Evolutionary conservation across 2,888 invertebrate species (phyloP), one percentile per base, ranked within the genome.

Genomic region (Tricholauxania praeusta): DNA sequence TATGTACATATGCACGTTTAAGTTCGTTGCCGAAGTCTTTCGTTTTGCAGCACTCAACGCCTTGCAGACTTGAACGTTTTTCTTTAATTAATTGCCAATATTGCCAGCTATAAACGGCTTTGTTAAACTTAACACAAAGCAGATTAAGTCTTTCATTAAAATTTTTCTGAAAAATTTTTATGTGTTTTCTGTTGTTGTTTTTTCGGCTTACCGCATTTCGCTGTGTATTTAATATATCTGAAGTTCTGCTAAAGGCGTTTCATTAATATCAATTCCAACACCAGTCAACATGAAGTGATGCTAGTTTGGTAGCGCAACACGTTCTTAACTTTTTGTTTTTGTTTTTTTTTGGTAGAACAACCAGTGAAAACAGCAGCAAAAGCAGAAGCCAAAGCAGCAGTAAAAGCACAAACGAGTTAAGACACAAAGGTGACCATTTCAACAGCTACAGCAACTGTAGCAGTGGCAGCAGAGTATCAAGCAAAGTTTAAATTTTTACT

Each of bases 21-120:
- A 76, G 82, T 82, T 81, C 73, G 81, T 79, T 79, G 80, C 80
- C 78, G 80, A 80, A 84, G 79, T 83, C 82, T 80, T 84, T 83
- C 72, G 82, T 79, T 80, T 77, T 17, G 57, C 49, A 65, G 51
- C 12, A 48, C 17, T 52, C 22, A 55, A 51, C 63, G 51, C 14
- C 57, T n/a, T 53, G 22, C 19, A 28, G 60, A 48, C 28, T 0
- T 17, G 19, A 8, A 48, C 17, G 39, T 52, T 39, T 39, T 39
- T 60, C 51, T 17, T 69, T 69, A 60, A 47, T 62, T 70, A 70
- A 53, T 47, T 39, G 52, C 51, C 49, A 64, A 14, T 51, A 51
- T 64, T 64, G 51, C 49, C 64, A 64, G 22, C 51, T 19, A 64
- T 39, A 39, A 39, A 39, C 39, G 39, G 39, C 39, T 39, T 39